These are phyloP conservation scores for Craniophora ligustri DNA, from an alignment of 2,888 invertebrate species.

Conservation along the genomic window DNA sequence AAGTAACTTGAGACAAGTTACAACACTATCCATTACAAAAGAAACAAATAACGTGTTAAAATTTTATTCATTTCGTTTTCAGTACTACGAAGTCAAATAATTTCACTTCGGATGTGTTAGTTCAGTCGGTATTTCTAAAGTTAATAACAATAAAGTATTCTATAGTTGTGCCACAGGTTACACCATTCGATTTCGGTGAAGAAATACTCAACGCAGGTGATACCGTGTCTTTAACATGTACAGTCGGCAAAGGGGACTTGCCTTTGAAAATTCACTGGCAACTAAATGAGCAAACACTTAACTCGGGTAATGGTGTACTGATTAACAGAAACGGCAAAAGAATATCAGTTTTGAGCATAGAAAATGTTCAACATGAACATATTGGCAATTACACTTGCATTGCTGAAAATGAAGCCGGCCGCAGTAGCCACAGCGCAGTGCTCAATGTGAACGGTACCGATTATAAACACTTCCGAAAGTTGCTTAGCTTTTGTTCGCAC, in stretches of 20 bases:
- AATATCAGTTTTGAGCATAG: slow-evolving; percentile 91
- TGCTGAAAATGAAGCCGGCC: slow-evolving; percentile 91
- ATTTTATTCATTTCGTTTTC: no score
- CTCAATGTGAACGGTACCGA: slow-evolving; percentile 91
- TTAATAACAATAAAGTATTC: slow-evolving; percentile 43
- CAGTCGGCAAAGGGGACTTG: slow-evolving; percentile 92
- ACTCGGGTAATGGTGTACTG: slow-evolving; percentile 87
- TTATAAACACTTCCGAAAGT: slow-evolving; percentile 11
- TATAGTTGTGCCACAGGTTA: slow-evolving; percentile 93
- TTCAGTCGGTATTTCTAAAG: not conserved
- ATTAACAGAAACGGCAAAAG: slow-evolving; percentile 90
- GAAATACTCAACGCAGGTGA: slow-evolving; percentile 92
- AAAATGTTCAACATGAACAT: slow-evolving; percentile 89
- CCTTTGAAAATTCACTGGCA: slow-evolving; percentile 92
- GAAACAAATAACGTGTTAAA: no score
- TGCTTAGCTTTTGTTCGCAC: slow-evolving; percentile 72
- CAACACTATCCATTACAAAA: no score
- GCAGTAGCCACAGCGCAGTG: slow-evolving; percentile 89
- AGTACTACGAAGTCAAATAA: not conserved
- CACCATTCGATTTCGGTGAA: slow-evolving; percentile 93
- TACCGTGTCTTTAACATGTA: slow-evolving; percentile 91
- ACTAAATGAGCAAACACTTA: slow-evolving; percentile 88
- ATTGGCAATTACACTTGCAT: slow-evolving; percentile 90
- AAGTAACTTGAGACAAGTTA: no score
- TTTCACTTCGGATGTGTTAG: no score